Conservation (phyloP, 2,888 invertebrate species). For the Hylaea fasciaria region DNA sequence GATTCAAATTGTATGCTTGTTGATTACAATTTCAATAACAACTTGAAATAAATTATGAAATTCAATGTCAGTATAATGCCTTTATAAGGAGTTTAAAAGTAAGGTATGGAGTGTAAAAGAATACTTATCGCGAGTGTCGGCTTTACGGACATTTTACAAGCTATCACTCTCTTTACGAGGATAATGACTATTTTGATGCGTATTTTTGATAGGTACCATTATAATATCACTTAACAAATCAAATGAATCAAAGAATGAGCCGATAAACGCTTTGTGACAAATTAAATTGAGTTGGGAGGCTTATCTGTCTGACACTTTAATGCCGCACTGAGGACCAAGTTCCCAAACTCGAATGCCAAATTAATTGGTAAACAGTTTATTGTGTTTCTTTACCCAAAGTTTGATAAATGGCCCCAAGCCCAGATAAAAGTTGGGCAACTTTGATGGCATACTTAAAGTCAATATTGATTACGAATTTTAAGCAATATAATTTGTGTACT, state of each 20-base stretch:
- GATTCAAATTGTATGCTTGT: background rate
- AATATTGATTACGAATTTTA: constrained; percentile 52
- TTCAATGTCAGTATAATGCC: constrained; percentile 2
- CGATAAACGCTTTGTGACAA: constrained; percentile 3
- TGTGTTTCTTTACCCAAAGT: constrained; percentile 52
- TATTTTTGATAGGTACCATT: background rate
- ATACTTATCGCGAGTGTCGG: too few relatives aligned
- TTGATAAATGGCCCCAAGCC: constrained; percentile 50
- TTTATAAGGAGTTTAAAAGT: constrained; percentile 9
- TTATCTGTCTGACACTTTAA: constrained; percentile 41
- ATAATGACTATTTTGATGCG: background rate
- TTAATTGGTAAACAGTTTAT: constrained; percentile 41
- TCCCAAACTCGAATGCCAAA: constrained; percentile 34
- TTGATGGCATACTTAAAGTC: constrained; percentile 42
- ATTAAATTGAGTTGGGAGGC: constrained; percentile 13
- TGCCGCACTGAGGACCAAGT: constrained; percentile 21
- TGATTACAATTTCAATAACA: background rate
- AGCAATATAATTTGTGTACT: constrained; percentile 34
- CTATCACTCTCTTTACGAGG: background rate
- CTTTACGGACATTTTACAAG: constrained; percentile 5
- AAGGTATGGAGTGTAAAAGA: constrained; percentile 4
- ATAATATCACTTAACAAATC: constrained; percentile 1
- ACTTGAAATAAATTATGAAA: background rate
- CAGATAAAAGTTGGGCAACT: constrained; percentile 53
- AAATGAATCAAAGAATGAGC: constrained; percentile 35